Evolutionary conservation across 1,140 invertebrate species (phyloP), one percentile per base, ranked within the genome.

Genomic region (Cyclina sinensis): DNA sequence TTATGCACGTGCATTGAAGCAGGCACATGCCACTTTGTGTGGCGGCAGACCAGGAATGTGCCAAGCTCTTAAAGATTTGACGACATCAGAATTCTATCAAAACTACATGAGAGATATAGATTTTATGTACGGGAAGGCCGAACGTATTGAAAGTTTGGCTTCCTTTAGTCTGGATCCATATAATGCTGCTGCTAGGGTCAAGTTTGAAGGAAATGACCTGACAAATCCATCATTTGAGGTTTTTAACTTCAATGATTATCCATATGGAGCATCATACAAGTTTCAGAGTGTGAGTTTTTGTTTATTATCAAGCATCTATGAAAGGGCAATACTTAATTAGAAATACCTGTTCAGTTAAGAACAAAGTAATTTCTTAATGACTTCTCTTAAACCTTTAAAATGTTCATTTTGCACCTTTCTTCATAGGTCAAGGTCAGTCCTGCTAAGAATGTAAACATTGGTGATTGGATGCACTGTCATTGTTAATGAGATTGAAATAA

Each of bases 51-150:
- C 89, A 30, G 95, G 95, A 2, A 74, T 94, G 27, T 96, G 96
- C 89, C 5, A 85, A 9, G 88, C 86, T 0, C 89, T 96, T 11
- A 79, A 51, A 4, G 73, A 91, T 11, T 92, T 96, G 92, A 88
- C 91, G 0, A 90, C 93, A 30, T 65, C 91, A 39, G 94, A 95
- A 18, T 96, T 96, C 82, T 92, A 93, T 18, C 79, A 93, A 30
- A 91, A 93, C 35, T 96, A 95, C 89, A 88, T 96, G 32, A 94
- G 95, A 70, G 94, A 95, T 32, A 92, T 95, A 1, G 92, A 95
- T 37, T 95, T 96, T 46, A 94, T 90, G 0, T 95, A 94, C 82
- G 90, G 89, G 12, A 92, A 89, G 68, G 91, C 88, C 30, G 94
- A 95, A 84, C 70, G 93, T 54, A 90, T 94, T 70, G 92, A 92